Evolutionary conservation across 2,113 vertebrate species (phyloP).

Genomic region (Platysternon megacephalum): DNA sequence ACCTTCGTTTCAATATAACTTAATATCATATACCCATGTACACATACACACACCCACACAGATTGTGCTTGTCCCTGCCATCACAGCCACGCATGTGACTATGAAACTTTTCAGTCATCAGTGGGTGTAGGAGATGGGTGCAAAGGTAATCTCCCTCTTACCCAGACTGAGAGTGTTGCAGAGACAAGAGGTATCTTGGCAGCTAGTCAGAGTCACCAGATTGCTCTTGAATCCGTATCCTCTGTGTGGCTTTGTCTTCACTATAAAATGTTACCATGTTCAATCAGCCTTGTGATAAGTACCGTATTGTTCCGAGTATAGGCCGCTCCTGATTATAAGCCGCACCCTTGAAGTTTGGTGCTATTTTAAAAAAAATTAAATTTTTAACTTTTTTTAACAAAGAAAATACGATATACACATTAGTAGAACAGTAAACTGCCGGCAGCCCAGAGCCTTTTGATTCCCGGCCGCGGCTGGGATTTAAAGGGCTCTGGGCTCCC

Average conservation of each 20-base stretch:
- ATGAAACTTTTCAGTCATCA: constrained; percentile 20
- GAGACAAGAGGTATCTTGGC: neutral
- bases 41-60: neutral
- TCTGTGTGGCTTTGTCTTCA: neutral
- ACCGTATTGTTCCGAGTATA: too few species aligned
- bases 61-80: neutral
- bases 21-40: neutral
- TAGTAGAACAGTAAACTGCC: too few species aligned
- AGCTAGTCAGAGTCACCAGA: neutral
- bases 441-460: too few species aligned
- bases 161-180: neutral
- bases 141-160: neutral
- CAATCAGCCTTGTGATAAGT: neutral
- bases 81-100: neutral
- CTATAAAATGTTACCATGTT: neutral
- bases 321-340: too few species aligned
- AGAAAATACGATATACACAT: too few species aligned
- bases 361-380: too few species aligned
- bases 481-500: too few species aligned
- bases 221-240: neutral
- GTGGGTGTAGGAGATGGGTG: neutral
- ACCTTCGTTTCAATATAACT: neutral
- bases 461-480: too few species aligned
- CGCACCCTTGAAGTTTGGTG: too few species aligned
- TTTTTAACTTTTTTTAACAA: too few species aligned